phyloP scores from a whole-genome alignment of 92 coral and sea anemone species.

The Zoanthus gigantus region DNA sequence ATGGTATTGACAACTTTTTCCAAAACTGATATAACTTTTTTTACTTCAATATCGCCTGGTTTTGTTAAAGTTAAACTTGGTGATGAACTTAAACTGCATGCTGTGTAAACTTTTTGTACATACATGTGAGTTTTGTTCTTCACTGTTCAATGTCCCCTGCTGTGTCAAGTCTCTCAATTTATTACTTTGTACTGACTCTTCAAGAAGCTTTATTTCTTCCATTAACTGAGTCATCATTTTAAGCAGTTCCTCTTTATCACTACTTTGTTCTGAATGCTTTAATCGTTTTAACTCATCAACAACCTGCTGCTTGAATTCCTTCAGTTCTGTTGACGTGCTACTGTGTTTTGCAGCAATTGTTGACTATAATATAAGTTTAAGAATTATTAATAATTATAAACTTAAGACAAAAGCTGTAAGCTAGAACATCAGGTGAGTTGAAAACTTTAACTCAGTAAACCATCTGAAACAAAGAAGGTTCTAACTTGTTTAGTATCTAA shows the following conservation, averaged over 20 bases:
- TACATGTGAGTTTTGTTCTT: not conserved
- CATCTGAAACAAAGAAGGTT: no score
- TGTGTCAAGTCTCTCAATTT: not conserved
- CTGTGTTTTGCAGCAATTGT: not conserved
- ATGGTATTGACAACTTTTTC: not conserved
- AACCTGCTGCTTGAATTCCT: not conserved
- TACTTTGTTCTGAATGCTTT: not conserved
- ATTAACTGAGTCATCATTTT: not conserved
- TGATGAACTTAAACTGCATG: no score
- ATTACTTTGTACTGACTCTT: constrained; percentile 8
- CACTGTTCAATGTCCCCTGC: not conserved
- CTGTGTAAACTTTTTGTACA: not conserved
- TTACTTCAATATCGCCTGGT: no score
- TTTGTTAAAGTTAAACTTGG: no score
- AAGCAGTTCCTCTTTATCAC: constrained; percentile 1
- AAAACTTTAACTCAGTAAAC: not conserved
- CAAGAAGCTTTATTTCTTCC: constrained; percentile 17
- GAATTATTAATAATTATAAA: no score
- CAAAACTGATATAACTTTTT: no score
- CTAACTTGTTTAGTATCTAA: no score
- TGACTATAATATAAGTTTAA: not conserved
- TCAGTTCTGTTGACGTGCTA: not conserved
- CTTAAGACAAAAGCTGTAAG: no score
- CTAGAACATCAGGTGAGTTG: not conserved
- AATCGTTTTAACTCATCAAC: constrained; percentile 1